These are phyloP conservation scores for Onychostoma macrolepis DNA, from an alignment of 2,113 vertebrate genomes.

Conservation along the genomic window DNA sequence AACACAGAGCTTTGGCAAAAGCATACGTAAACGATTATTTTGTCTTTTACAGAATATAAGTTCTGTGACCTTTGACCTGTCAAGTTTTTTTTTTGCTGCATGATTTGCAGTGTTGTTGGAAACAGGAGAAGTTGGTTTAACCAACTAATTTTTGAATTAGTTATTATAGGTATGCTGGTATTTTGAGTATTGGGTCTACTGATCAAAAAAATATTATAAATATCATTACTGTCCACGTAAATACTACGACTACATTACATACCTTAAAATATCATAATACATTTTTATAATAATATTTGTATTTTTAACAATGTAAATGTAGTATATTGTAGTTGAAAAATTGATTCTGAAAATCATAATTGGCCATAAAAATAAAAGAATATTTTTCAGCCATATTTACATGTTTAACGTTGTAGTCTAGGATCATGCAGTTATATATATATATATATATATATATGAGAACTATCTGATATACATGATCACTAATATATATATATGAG, in stretches of 20 bases:
- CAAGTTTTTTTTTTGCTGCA: not conserved
- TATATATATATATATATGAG: no score
- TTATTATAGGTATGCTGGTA: not conserved
- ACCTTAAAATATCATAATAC: no score
- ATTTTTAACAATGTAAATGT: not conserved
- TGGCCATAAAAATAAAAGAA: not conserved
- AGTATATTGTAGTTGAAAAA: not conserved
- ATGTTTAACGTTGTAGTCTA: not conserved
- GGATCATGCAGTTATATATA: not conserved
- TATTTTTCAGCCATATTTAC: not conserved
- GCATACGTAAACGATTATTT: not conserved
- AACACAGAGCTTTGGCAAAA: not conserved
- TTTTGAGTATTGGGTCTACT: not conserved
- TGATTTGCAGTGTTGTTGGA: not conserved
- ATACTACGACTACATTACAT: no score
- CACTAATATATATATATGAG: no score
- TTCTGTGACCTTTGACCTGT: not conserved
- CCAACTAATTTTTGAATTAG: not conserved
- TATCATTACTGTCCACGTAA: not conserved
- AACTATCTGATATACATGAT: no score
- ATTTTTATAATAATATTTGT: not conserved
- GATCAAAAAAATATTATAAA: not conserved
- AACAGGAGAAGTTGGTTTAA: not conserved
- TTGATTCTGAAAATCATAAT: not conserved
- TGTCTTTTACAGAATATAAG: not conserved